Conservation (phyloP, 2,888 invertebrate species). For the Tromatobia lineatoria region DNA sequence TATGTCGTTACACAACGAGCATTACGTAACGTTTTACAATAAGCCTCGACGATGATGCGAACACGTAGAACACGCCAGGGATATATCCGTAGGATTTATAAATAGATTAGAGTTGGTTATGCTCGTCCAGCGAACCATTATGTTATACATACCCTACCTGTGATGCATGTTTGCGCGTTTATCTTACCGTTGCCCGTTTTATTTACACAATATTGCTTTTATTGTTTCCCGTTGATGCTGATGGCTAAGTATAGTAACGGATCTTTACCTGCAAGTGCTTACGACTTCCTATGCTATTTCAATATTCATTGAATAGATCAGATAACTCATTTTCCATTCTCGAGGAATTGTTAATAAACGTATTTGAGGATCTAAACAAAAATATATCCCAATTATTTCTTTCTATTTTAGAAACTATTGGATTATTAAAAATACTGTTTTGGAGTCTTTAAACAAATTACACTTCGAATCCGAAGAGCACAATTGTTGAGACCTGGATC, state of each 20-base stretch:
- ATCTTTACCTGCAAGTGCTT: background rate
- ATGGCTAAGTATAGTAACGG: background rate
- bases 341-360: background rate
- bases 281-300: background rate
- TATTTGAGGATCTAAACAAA: background rate
- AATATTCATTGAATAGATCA: background rate
- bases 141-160: constrained; percentile 79
- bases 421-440: no score
- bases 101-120: constrained; percentile 82
- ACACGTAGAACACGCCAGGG: constrained; percentile 51
- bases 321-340: background rate
- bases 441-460: no score
- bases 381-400: background rate
- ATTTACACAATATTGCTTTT: constrained; percentile 17
- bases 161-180: constrained; percentile 71
- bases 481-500: no score
- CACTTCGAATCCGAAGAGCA: no score
- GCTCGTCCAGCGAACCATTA: constrained; percentile 69
- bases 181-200: constrained; percentile 45
- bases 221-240: background rate
- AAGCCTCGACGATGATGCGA: constrained; percentile 50
- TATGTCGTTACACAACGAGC: constrained; percentile 44
- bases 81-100: constrained; percentile 81
- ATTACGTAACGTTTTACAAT: constrained; percentile 51
- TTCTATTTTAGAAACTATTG: background rate